These are phyloP conservation scores for Anoplius nigerrimus DNA, from an alignment of 2,888 invertebrate genomes.

Conservation along the genomic window DNA sequence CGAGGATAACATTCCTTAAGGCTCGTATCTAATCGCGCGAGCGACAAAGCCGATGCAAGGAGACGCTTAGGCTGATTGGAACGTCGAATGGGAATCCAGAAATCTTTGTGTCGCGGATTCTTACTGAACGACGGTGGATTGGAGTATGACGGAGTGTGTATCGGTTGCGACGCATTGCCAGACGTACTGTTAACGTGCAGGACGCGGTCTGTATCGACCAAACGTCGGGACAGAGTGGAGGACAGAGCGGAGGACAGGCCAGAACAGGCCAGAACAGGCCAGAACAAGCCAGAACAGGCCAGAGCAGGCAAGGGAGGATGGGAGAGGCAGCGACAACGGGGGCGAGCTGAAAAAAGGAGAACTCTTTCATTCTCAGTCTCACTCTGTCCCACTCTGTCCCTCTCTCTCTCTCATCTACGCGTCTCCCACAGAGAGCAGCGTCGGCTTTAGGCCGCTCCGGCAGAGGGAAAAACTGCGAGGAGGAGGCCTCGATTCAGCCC, in stretches of 20 bases:
- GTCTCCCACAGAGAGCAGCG: constrained; percentile 29
- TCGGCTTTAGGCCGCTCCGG: background rate
- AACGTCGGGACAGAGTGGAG: constrained; percentile 34
- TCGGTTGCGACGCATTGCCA: no score
- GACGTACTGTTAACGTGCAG: background rate
- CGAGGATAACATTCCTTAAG: no score
- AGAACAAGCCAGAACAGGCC: background rate
- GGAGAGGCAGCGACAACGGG: constrained; percentile 9
- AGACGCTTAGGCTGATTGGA: no score
- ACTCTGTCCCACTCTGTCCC: background rate
- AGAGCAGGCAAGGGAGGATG: no score
- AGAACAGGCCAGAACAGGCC: constrained; percentile 2
- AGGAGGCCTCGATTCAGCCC: no score
- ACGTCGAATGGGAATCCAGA: no score
- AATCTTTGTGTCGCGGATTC: no score
- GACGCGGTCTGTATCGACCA: constrained; percentile 36
- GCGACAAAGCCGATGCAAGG: no score
- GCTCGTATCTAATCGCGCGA: no score
- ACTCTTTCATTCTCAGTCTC: background rate
- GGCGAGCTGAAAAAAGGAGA: background rate
- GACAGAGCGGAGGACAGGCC: constrained; percentile 21
- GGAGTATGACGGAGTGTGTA: constrained; percentile 11
- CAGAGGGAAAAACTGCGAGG: no score
- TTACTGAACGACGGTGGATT: background rate
- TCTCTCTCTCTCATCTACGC: constrained; percentile 7